Percentiles rank a stretch among this genome's conserved stretches.
These are phyloP conservation scores for Palythoa grandis DNA, from an alignment of 92 coral and sea anemone genomes.

Conservation along the genomic window DNA sequence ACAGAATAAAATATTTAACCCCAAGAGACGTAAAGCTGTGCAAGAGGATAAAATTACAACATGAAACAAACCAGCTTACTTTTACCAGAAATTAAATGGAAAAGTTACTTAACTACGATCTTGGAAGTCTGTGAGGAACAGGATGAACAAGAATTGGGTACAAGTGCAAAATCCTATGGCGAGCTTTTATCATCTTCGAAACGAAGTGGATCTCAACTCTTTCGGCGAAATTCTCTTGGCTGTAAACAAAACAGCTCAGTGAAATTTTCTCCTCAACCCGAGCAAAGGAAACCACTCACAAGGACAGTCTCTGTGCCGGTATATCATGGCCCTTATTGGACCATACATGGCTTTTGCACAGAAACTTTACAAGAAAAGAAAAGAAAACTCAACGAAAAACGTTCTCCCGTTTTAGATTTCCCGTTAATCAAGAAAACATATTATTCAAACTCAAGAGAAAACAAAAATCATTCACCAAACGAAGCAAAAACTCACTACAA, in stretches of 20 bases:
- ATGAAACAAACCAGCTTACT: neutral
- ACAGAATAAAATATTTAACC: neutral
- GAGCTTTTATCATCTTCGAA: neutral
- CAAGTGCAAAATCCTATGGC: neutral
- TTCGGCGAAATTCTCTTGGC: constrained; percentile 19
- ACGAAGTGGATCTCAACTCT: neutral
- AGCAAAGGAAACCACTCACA: neutral
- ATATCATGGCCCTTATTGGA: constrained; percentile 2
- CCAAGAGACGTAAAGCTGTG: neutral
- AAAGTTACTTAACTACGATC: constrained; percentile 13
- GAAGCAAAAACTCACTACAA: neutral
- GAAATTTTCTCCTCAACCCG: neutral
- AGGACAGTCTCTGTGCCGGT: neutral
- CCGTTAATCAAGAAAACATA: neutral
- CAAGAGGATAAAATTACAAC: neutral
- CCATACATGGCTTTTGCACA: neutral
- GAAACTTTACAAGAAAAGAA: constrained; percentile 17
- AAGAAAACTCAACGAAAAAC: neutral
- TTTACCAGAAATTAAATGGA: constrained; percentile 13
- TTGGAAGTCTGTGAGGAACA: constrained; percentile 19
- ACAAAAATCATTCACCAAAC: neutral
- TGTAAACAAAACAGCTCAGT: neutral
- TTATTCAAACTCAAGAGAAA: neutral
- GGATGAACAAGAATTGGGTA: neutral
- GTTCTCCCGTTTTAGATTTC: neutral